Base-by-base conservation (phyloP, 2,888 invertebrate species). In the Euzophera pinguis region DNA sequence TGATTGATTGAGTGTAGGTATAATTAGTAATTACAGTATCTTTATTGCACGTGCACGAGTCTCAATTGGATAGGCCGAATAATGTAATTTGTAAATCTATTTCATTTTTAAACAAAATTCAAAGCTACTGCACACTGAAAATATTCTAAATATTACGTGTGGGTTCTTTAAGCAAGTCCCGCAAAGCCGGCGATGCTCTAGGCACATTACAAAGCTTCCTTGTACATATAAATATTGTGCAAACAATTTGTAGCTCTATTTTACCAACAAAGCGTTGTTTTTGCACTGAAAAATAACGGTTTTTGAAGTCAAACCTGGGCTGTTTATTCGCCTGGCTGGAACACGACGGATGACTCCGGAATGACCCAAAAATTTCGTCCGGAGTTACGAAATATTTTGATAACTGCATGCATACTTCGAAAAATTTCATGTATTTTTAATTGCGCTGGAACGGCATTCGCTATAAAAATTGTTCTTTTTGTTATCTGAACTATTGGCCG, bases 191-290 rank as follows among this genome's bases (percentile, higher is more conserved):
- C 38, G 39, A 60, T 63, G 69, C 73, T 64, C 59, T 55, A 56
- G 63, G 69, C 65, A 55, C 59, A 56, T 61, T 64, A 65, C 66
- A 71, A 72, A 71, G 69, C 65, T 65, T 63, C 63, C 60, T 14
- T 32, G 27, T 29, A 13, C 32, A 13, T 32, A 45, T 14, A 45
- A 14, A 16, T 16, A 3, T 14, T 14, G 4, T 2, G 4, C 45
- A n/a, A 34, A 34, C 32, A 32, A 45, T 14, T 45, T 14, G 16
- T 10, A 10, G 32, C 32, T 45, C 10, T 34, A 45, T 34, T 34
- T 2, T 5, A 0, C 8, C 14, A 13, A 10, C 3, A 10, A 10
- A 45, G 32, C 16, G 45, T 34, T 45, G 32, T 32, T 9, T 34
- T 45, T 34, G 10, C 14, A 6, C 14, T 32, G 16, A 2, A 9